A percentile compares a stretch with the other conserved stretches of the same genome.
These are phyloP conservation scores for Sapajus apella DNA, from an alignment of 2,113 vertebrate species.

Conservation along the genomic window DNA sequence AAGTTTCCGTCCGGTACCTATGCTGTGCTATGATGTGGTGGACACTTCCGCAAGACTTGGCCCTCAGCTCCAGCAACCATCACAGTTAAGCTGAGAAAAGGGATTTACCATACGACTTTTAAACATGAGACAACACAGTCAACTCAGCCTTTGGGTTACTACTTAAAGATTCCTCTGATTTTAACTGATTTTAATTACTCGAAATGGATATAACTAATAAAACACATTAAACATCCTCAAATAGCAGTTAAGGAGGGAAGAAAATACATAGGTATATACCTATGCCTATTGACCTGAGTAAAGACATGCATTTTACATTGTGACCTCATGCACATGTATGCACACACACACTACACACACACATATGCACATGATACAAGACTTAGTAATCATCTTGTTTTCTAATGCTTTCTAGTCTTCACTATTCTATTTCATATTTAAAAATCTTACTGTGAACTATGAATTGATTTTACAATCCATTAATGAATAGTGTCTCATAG, in stretches of 20 bases:
- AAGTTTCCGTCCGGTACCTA: rapidly evolving
- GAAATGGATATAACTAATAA: not conserved
- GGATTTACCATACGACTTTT: not conserved
- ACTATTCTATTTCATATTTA: not conserved
- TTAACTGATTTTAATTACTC: not conserved
- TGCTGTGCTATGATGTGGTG: no score
- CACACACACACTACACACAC: not conserved
- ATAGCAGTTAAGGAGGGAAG: not conserved
- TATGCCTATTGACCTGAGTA: not conserved
- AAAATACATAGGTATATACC: not conserved
- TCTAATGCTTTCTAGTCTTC: not conserved
- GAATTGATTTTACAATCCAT: not conserved
- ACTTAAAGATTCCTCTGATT: not conserved
- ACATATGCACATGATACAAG: not conserved
- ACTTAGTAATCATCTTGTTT: not conserved
- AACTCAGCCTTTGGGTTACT: not conserved
- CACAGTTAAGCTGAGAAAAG: not conserved
- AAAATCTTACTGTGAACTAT: not conserved
- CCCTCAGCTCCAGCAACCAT: not conserved
- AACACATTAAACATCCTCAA: not conserved
- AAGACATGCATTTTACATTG: not conserved
- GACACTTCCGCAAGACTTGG: not conserved
- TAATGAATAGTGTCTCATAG: no score
- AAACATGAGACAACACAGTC: not conserved
- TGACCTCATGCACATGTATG: not conserved